Conservation (phyloP, 1,140 invertebrate species). For the Schlechtendalia chinensis region DNA sequence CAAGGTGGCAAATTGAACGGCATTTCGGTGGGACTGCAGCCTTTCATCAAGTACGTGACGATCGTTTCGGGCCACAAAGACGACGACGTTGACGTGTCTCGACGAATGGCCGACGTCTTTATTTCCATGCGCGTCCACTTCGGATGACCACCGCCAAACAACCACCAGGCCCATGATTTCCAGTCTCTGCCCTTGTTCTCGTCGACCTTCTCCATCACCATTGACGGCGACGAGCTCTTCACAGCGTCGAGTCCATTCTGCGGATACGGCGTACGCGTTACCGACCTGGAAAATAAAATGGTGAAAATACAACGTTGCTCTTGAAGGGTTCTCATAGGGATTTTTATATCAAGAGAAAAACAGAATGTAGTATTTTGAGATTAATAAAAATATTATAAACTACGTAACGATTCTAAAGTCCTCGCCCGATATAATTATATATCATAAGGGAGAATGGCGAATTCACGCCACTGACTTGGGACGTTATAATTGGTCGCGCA, state of each 20-base stretch:
- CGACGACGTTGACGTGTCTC: background rate
- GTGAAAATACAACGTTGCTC: too few relatives aligned
- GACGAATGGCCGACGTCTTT: background rate
- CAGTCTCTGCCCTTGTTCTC: background rate
- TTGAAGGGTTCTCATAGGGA: too few relatives aligned
- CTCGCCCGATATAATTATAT: too few relatives aligned
- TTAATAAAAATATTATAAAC: too few relatives aligned
- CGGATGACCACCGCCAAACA: too few relatives aligned
- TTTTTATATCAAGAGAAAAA: too few relatives aligned
- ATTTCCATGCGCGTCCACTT: background rate
- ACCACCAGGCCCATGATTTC: background rate
- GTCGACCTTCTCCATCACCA: too few relatives aligned
- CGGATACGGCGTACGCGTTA: background rate
- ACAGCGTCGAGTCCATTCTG: background rate
- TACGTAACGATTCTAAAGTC: too few relatives aligned
- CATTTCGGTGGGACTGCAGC: constrained; percentile 52
- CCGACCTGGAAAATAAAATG: background rate
- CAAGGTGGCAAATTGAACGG: constrained; percentile 52
- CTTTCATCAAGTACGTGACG: constrained; percentile 52
- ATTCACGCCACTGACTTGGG: too few relatives aligned
- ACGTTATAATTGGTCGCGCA: too few relatives aligned
- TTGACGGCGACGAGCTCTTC: background rate
- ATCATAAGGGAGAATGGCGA: too few relatives aligned
- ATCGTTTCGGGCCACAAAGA: constrained; percentile 50
- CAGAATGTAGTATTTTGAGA: too few relatives aligned